Evolutionary conservation across 2,113 vertebrate genomes (phyloP), one percentile per base, ranked within the genome.

Genomic region (Bostrychus sinensis): DNA sequence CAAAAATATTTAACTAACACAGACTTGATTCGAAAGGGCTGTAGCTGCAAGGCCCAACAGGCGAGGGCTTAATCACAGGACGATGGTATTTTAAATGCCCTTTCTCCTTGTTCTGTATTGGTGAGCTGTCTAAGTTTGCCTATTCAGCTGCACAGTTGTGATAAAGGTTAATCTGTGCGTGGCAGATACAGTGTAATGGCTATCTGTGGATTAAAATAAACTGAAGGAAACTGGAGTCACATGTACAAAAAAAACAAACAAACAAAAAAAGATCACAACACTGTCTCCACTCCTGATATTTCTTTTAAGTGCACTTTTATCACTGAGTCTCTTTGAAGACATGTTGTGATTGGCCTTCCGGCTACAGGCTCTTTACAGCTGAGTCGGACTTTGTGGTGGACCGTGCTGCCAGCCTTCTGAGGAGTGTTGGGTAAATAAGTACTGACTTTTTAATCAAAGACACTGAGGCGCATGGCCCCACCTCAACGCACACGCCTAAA

Each of bases 111-210:
- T 81, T 84, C 69, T 70, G 75, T 86, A 84, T 85, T 76, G 83
- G 78, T 62, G 82, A 88, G 78, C 86, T 90, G 88, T 83, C 84
- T 72, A 26, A 54, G 69, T 77, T 80, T 73, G 77, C 67, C 65
- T 75, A 74, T 75, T 75, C 70, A 69, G 66, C 69, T 62, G 66
- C 74, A 61, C 34, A 41, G 57, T 72, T 62, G 79, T 73, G 85
- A 76, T 85, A 82, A 89, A 89, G 87, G 87, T 89, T 87, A 89
- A 89, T 86, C 82, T 85, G 80, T 83, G 45, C 56, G 38, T 78
- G 78, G 83, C 78, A 70, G 78, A 70, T 85, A 66, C 75, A 67
- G 56, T 39, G 70, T 72, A 81, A 77, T 75, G 70, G 75, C 77
- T 77, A 71, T 84, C 22, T 80, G 69, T 81, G 79, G 69, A 78